Percentiles rank a stretch among this genome's conserved stretches.
Evolutionary conservation across 2,888 invertebrate species (phyloP).

Genomic region (Phaonia tiefii): DNA sequence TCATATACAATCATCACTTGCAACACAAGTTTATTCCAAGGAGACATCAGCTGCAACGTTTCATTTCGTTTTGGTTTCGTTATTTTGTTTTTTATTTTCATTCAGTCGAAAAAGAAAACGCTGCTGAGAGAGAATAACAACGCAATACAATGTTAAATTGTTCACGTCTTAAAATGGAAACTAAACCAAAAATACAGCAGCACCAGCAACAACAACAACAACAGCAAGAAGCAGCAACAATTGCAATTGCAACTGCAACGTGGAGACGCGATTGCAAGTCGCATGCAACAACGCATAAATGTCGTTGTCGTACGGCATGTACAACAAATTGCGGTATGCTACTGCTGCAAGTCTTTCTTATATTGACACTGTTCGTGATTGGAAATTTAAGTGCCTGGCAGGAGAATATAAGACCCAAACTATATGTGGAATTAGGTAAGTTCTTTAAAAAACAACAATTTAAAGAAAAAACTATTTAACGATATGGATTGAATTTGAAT

Average conservation of each 20-base stretch:
- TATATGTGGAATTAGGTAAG: conserved; percentile 96
- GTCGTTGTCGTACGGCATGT: conserved; percentile 22
- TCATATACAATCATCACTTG: conserved; percentile 18
- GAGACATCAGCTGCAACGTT: conserved; percentile 23
- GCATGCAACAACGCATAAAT: conserved; percentile 43
- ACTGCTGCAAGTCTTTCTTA: conserved; percentile 77
- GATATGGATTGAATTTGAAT: too few relatives aligned
- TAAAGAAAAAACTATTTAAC: too few relatives aligned
- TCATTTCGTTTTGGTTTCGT: not conserved
- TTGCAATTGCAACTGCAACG: conserved; percentile 34
- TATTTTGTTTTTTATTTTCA: not conserved
- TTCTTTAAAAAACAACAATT: conserved; percentile 70
- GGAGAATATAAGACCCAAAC: conserved; percentile 95
- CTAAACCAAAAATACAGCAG: conserved; percentile 21
- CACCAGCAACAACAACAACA: conserved; percentile 5
- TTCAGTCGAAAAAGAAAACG: not conserved
- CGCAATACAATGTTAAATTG: conserved; percentile 53
- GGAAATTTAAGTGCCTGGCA: conserved; percentile 87
- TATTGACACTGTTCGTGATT: conserved; percentile 80
- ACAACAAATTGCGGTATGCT: conserved; percentile 69
- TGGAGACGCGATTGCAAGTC: conserved; percentile 26
- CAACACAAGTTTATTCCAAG: not conserved
- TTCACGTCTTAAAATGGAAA: conserved; percentile 61
- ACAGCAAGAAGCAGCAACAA: not conserved
- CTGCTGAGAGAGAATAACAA: conserved; percentile 30